Evolutionary conservation across 2,797 vertebrate species (phyloP).

Genomic region (Margarornis squamiger): DNA sequence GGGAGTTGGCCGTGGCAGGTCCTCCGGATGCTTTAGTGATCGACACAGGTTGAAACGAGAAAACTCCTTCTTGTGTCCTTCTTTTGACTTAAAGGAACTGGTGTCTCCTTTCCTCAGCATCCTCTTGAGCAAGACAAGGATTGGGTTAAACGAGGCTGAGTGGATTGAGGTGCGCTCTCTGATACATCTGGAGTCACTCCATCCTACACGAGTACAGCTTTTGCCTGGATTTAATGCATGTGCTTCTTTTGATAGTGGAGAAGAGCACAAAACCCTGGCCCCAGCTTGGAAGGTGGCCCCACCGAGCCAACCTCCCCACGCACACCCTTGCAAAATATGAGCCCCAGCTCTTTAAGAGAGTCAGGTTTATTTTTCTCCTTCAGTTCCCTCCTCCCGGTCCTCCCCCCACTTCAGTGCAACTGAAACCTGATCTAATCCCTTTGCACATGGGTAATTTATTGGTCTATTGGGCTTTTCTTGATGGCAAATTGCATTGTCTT

Average conservation of each 20-base stretch:
- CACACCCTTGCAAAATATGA: conserved; percentile 39
- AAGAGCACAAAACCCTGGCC: neutral
- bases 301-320: neutral
- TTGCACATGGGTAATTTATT: conserved; percentile 87
- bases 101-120: neutral
- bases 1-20: neutral
- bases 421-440: conserved; percentile 86
- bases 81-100: neutral
- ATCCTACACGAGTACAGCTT: neutral
- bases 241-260: neutral
- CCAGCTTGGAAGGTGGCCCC: neutral
- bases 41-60: neutral
- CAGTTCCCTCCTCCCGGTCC: conserved; percentile 38
- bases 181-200: neutral
- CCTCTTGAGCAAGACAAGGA: neutral
- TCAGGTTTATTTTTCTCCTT: conserved; percentile 59
- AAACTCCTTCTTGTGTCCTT: neutral
- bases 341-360: conserved; percentile 79
- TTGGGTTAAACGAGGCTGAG: neutral
- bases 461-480: conserved; percentile 85
- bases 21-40: neutral
- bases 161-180: neutral
- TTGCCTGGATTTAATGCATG: neutral
- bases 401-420: conserved; percentile 65
- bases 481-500: conserved; percentile 88